These are phyloP conservation scores for Eueremaeus valkanovi DNA, from an alignment of 2,888 invertebrate species.

Conservation along the genomic window DNA sequence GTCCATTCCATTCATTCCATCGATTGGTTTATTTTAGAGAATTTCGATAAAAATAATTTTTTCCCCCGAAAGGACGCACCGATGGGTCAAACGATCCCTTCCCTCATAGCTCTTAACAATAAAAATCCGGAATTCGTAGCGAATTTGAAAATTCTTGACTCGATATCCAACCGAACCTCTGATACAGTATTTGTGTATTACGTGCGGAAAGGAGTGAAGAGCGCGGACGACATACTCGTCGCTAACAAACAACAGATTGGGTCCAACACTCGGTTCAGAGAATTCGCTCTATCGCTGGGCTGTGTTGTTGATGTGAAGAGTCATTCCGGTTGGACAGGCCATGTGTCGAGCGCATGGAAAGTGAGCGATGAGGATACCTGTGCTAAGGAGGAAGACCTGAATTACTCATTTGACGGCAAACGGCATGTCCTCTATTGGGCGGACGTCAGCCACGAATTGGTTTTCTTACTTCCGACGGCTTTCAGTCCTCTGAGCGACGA, in stretches of 20 bases:
- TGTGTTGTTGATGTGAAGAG: conserved; percentile 77
- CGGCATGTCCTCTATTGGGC: conserved; percentile 90
- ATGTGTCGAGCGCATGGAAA: conserved; percentile 79
- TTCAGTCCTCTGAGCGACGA: neutral
- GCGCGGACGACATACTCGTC: conserved; percentile 70
- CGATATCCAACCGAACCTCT: conserved; percentile 76
- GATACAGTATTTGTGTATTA: conserved; percentile 94
- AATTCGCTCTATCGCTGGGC: conserved; percentile 69
- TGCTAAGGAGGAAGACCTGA: neutral
- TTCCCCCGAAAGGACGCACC: conserved; percentile 25
- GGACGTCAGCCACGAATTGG: conserved; percentile 87
- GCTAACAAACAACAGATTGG: conserved; percentile 58
- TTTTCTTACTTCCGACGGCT: conserved; percentile 76
- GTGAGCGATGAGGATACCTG: conserved; percentile 46
- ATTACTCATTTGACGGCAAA: conserved; percentile 71
- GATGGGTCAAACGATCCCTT: conserved; percentile 48
- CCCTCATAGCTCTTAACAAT: conserved; percentile 69
- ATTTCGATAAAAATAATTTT: too few species aligned
- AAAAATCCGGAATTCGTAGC: conserved; percentile 65
- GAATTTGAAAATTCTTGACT: conserved; percentile 78
- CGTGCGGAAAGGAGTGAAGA: conserved; percentile 77
- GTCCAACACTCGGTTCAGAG: conserved; percentile 58
- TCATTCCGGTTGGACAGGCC: conserved; percentile 94
- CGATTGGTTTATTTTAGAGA: too few species aligned
- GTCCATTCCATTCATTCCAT: neutral